Evolutionary conservation across 2,797 vertebrate species (phyloP).

Genomic region (Helarctos malayanus): DNA sequence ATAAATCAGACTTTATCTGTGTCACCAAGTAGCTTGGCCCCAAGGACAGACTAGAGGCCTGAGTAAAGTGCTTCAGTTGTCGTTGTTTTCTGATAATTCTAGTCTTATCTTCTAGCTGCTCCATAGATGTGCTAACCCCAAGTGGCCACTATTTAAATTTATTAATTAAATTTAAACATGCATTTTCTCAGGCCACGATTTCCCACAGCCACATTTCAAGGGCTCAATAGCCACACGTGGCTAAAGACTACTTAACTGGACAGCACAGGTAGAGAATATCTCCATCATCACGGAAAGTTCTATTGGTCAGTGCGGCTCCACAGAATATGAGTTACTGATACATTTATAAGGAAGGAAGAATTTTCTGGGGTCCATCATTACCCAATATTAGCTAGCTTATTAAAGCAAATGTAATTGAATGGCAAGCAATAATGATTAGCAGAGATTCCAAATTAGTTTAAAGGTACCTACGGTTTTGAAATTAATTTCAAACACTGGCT

Average conservation of each 20-base stretch:
- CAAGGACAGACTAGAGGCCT: neutral
- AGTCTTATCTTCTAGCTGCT: neutral
- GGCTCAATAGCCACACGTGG: neutral
- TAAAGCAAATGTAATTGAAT: conserved; percentile 79
- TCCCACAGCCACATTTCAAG: neutral
- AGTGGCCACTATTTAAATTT: conserved; percentile 9
- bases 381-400: conserved; percentile 63
- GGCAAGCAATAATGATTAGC: conserved; percentile 84
- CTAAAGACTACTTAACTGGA: neutral
- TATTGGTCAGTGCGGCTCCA: neutral
- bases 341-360: conserved; percentile 60
- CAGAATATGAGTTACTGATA: neutral
- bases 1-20: neutral
- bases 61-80: neutral
- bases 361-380: conserved; percentile 12
- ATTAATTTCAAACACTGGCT: conserved; percentile 88
- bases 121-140: neutral
- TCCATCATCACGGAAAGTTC: neutral
- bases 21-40: neutral
- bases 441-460: conserved; percentile 87
- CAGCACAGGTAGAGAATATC: neutral
- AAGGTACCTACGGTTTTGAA: conserved; percentile 85
- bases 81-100: neutral
- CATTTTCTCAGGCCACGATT: conserved; percentile 55
- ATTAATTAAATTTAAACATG: conserved; percentile 65